Evolutionary conservation across 2,797 vertebrate species (phyloP).

Genomic region (Cossypha dichroa): DNA sequence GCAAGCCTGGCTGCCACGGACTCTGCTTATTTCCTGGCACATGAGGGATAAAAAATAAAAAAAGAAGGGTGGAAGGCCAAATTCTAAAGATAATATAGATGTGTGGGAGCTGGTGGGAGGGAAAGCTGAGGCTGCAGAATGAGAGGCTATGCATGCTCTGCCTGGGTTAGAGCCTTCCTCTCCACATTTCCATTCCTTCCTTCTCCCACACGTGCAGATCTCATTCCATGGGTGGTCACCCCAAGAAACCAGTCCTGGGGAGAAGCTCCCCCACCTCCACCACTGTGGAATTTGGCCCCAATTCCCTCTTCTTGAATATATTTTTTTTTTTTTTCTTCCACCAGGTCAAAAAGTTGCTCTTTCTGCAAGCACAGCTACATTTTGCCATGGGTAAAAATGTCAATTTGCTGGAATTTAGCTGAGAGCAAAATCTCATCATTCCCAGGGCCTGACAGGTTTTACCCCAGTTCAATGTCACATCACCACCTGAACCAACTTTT

Average conservation of each 20-base stretch:
- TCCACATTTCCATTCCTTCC: background rate
- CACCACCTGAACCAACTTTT: background rate
- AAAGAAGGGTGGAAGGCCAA: background rate
- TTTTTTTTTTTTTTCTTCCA: background rate
- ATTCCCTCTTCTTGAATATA: background rate
- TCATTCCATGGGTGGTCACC: background rate
- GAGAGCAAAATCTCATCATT: slow-evolving; percentile 46
- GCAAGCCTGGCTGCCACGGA: slow-evolving; percentile 1
- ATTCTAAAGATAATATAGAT: slow-evolving; percentile 3
- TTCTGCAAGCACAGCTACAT: background rate
- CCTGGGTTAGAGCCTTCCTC: background rate
- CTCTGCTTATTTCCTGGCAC: background rate
- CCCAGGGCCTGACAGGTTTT: background rate
- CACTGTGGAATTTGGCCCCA: background rate
- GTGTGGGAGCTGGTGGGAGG: slow-evolving; percentile 22
- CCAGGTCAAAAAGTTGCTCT: background rate
- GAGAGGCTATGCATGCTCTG: background rate
- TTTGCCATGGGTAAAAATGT: slow-evolving; percentile 46
- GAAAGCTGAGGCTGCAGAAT: slow-evolving; percentile 4
- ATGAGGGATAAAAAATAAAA: background rate
- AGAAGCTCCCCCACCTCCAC: background rate
- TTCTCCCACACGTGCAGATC: background rate
- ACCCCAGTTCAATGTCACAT: background rate
- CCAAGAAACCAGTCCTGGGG: background rate
- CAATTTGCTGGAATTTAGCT: slow-evolving; percentile 48